Evolutionary conservation across 2,888 invertebrate genomes (phyloP).

Genomic region (Zelleria hepariella): DNA sequence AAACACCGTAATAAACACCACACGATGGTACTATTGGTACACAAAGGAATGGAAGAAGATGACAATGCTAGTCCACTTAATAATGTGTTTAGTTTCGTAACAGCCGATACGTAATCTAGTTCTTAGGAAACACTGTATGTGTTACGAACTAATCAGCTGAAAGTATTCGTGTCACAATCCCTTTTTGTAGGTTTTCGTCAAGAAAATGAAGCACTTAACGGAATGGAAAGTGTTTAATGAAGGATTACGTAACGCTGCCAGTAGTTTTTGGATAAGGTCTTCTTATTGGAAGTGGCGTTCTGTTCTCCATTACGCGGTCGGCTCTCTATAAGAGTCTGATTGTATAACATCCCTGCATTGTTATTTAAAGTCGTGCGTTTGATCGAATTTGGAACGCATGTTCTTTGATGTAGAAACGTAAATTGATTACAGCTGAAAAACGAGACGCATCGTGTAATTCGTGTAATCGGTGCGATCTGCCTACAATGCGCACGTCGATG

Average conservation of each 20-base stretch:
- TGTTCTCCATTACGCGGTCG: neutral
- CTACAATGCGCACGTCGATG: neutral
- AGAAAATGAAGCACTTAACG: constrained; percentile 39
- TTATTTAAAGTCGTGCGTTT: neutral
- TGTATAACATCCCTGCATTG: neutral
- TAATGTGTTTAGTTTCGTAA: neutral
- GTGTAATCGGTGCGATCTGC: neutral
- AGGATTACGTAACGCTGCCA: constrained; percentile 34
- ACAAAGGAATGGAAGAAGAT: neutral
- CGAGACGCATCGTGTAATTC: neutral
- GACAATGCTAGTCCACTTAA: neutral
- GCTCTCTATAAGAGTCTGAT: neutral
- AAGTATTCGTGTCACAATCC: constrained; percentile 35
- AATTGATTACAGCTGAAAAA: neutral
- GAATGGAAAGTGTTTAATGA: constrained; percentile 48
- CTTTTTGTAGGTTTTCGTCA: constrained; percentile 29
- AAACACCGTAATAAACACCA: neutral
- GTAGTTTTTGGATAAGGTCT: constrained; percentile 11
- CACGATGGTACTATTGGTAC: neutral
- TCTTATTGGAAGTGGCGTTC: neutral
- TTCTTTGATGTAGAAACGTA: neutral
- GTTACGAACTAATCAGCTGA: neutral
- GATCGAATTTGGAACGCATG: neutral
- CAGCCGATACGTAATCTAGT: constrained; percentile 3
- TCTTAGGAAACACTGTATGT: constrained; percentile 1